A percentile compares a stretch with the other conserved stretches of the same genome.
These are phyloP conservation scores for Acropternis orthonyx DNA, from an alignment of 2,797 vertebrate genomes.

Conservation along the genomic window DNA sequence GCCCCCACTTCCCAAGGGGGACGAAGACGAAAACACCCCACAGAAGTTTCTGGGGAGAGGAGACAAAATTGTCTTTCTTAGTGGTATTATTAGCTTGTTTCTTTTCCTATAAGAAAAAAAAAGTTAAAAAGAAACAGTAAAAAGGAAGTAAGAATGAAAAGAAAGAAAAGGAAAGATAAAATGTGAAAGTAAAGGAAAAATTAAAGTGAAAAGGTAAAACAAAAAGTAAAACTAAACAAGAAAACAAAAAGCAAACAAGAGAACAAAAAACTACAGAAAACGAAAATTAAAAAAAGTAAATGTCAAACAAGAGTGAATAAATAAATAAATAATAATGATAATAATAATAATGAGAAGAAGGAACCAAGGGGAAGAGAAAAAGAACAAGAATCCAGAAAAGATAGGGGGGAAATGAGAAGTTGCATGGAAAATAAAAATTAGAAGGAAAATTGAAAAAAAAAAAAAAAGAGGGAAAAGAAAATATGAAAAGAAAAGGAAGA, in stretches of 20 bases:
- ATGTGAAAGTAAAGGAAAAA: neutral
- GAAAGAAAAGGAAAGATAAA: neutral
- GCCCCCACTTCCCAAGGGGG: neutral
- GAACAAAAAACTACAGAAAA: neutral
- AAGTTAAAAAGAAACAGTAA: fast-evolving
- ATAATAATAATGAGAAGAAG: neutral
- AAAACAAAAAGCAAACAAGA: fast-evolving
- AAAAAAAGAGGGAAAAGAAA: fast-evolving
- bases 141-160: no score
- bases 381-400: neutral
- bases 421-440: neutral
- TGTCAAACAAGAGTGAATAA: no score
- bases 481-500: fast-evolving
- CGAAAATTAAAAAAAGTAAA: neutral
- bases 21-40: neutral
- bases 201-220: neutral
- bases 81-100: neutral
- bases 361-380: no score
- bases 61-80: neutral
- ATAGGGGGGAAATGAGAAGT: neutral
- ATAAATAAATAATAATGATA: no score
- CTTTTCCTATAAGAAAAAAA: neutral
- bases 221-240: neutral
- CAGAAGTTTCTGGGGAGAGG: neutral
- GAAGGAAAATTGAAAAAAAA: fast-evolving